Base-by-base conservation (phyloP, 2,888 invertebrate species). In the Tetropium fuscum region DNA sequence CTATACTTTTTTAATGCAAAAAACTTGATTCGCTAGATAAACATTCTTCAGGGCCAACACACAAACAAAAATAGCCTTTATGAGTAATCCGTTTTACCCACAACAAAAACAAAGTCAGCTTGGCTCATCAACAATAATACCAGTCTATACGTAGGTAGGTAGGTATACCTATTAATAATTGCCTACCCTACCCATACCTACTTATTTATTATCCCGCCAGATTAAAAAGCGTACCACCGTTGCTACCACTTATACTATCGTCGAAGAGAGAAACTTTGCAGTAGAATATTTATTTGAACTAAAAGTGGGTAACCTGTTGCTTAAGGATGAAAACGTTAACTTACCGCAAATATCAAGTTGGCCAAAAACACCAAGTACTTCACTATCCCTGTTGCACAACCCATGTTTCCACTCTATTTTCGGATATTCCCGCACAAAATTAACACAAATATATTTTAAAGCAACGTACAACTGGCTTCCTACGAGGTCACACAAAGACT, bases 291-390 rank as follows among this genome's bases (percentile, higher is more conserved):
- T 10, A 20, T 19, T 19, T 20, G 19, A 40, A 40, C 18, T 11
- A 3, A 18, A 4, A 3, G 2, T 10, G 4, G 4, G 10, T 51
- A 64, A 69, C 66, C 66, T 69, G 69, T 69, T 69, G 66, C 58
- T 60, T 10, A 51, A 38, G 19, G 25, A 22, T 16, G 18, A 44
- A 22, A 49, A 63, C 36, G 10, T 32, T 15, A 44, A 90, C 91
- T 90, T 83, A 92, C 92, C 86, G 90, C 89, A 76, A 91, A 90
- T 62, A 91, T 72, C 71, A 91, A 79, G 66, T 82, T 82, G 62
- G 80, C 78, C 27, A 81, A 53, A 62, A 82, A 82, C 45, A 82
- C 76, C 36, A 81, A 61, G 60, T 80, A 81, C 71, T 81, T 82
- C 43, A 80, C 80, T 22, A 80, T 58, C 48, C 78, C 77, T n/a